These are phyloP conservation scores for Steromphala cineraria DNA, from an alignment of 2,888 invertebrate species.

Conservation along the genomic window DNA sequence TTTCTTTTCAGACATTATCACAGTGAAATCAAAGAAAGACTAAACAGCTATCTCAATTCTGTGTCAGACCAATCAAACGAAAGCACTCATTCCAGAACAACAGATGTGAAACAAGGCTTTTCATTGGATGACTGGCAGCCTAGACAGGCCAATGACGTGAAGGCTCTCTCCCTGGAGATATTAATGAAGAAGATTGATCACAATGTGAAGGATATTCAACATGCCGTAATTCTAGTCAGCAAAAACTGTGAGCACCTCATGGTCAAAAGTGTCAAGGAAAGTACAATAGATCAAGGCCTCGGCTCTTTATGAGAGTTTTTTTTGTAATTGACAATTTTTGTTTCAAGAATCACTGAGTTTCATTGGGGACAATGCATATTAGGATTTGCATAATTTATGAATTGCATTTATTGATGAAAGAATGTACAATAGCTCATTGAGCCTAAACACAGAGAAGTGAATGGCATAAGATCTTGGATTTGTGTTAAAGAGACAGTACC, in stretches of 20 bases:
- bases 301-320: not conserved
- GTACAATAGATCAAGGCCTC: not conserved
- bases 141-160: slow-evolving; percentile 37
- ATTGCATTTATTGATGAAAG: too few species aligned
- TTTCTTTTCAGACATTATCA: slow-evolving; percentile 47
- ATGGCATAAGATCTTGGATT: too few species aligned
- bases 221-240: slow-evolving; percentile 35
- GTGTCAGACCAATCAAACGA: slow-evolving; percentile 40
- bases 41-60: slow-evolving; percentile 25
- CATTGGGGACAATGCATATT: too few species aligned
- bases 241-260: slow-evolving; percentile 39
- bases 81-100: slow-evolving; percentile 13
- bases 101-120: slow-evolving; percentile 39
- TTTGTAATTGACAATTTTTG: too few species aligned
- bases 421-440: too few species aligned
- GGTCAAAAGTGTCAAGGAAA: not conserved
- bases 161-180: slow-evolving; percentile 44
- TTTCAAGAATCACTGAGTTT: too few species aligned
- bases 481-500: too few species aligned
- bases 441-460: too few species aligned
- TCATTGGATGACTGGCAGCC: slow-evolving; percentile 33
- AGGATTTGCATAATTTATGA: too few species aligned
- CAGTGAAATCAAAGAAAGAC: slow-evolving; percentile 44
- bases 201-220: slow-evolving; percentile 45
- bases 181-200: slow-evolving; percentile 51